phyloP scores from a whole-genome alignment of 2,797 vertebrate genomes.

The Pipistrellus kuhlii region DNA sequence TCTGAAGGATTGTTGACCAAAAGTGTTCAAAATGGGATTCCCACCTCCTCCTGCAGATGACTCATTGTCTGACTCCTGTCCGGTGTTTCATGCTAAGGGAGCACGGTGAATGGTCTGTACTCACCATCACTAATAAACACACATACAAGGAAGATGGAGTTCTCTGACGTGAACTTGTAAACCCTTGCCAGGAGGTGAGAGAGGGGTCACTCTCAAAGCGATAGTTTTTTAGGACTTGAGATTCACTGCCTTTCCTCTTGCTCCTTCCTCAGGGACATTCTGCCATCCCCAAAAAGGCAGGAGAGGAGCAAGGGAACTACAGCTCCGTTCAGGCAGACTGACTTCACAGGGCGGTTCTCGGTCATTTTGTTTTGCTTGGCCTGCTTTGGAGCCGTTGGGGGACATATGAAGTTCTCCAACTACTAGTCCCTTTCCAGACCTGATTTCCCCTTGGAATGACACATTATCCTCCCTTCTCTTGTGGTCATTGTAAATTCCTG shows the following conservation, averaged over 20 bases:
- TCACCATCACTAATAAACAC: constrained; percentile 29
- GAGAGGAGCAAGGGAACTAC: constrained; percentile 39
- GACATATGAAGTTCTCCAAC: constrained; percentile 69
- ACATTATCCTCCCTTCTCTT: constrained; percentile 63
- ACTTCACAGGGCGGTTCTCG: constrained; percentile 70
- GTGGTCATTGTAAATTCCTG: constrained; percentile 74
- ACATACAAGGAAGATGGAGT: background rate
- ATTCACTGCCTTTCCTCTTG: constrained; percentile 15
- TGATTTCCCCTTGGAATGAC: constrained; percentile 76
- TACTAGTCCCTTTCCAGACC: constrained; percentile 69
- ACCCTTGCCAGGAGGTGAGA: background rate
- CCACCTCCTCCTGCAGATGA: constrained; percentile 64
- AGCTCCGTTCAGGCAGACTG: constrained; percentile 20
- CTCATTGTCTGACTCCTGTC: constrained; percentile 62
- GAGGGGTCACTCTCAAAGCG: background rate
- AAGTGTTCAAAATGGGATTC: constrained; percentile 68
- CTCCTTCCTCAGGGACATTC: background rate
- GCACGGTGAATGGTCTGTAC: background rate
- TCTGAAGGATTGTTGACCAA: constrained; percentile 58
- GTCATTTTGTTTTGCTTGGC: constrained; percentile 70
- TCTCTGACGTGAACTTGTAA: constrained; percentile 7
- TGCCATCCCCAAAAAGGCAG: constrained; percentile 34
- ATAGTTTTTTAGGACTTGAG: background rate
- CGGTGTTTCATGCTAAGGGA: background rate
- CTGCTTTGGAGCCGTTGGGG: constrained; percentile 54